Evolutionary conservation across 2,113 vertebrate genomes (phyloP).

Genomic region (Equus quagga): DNA sequence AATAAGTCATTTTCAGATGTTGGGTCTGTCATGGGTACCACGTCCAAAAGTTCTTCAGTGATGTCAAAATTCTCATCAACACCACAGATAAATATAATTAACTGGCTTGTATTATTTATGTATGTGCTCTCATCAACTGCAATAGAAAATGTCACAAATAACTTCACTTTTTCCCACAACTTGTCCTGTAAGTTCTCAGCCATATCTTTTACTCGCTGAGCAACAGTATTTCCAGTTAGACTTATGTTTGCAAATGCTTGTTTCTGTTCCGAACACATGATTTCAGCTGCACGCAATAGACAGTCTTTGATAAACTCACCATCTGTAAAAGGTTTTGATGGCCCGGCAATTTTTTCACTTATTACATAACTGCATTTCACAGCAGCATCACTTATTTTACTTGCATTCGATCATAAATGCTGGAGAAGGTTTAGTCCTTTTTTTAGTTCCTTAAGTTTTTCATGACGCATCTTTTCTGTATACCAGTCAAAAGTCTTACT

Average conservation of each 20-base stretch:
- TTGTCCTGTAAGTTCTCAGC: neutral
- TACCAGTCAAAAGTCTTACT: neutral
- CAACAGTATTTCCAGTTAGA: neutral
- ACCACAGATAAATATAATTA: neutral
- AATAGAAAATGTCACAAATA: neutral
- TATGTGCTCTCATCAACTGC: neutral
- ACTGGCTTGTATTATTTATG: neutral
- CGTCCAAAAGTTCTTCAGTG: constrained; percentile 1
- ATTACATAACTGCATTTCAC: neutral
- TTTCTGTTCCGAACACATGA: constrained; percentile 1
- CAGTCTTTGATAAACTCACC: neutral
- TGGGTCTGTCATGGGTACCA: neutral
- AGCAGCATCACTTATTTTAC: neutral
- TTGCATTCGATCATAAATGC: neutral
- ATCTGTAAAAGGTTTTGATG: constrained; percentile 21
- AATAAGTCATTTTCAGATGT: neutral
- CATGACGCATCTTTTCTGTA: neutral
- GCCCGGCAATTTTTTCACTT: neutral
- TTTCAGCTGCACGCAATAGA: neutral
- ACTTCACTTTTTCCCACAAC: neutral
- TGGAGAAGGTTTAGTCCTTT: neutral
- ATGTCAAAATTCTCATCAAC: constrained; percentile 4
- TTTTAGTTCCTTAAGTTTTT: neutral
- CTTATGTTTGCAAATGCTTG: neutral
- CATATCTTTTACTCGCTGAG: neutral